Conservation (phyloP, 2,113 vertebrate species). For the Strix aluco region DNA sequence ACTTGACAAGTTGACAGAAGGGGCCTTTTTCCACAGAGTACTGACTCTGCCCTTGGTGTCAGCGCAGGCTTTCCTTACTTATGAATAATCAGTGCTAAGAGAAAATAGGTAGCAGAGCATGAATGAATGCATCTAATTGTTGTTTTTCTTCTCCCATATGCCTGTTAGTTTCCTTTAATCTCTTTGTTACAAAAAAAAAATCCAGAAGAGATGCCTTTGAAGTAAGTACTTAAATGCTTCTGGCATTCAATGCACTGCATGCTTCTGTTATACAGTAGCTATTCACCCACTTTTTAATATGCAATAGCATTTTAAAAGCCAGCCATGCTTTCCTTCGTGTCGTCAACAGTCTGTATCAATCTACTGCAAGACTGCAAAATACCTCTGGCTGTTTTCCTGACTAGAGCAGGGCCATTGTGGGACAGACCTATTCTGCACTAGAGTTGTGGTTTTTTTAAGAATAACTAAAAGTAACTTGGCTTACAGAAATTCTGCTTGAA, state of each 20-base stretch:
- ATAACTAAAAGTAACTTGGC: background rate
- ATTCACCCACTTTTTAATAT: background rate
- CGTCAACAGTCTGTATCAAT: background rate
- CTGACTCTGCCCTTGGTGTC: slow-evolving; percentile 5
- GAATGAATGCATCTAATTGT: background rate
- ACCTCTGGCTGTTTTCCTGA: slow-evolving; percentile 12
- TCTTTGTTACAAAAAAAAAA: background rate
- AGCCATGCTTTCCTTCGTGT: background rate
- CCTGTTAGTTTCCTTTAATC: background rate
- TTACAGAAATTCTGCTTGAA: background rate
- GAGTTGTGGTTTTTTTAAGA: background rate
- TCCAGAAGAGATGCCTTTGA: background rate
- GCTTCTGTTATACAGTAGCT: background rate
- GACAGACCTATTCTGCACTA: background rate
- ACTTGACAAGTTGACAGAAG: slow-evolving; percentile 15
- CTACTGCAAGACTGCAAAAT: background rate
- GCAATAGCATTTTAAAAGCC: background rate
- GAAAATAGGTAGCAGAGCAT: background rate
- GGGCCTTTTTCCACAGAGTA: background rate
- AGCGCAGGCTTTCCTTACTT: background rate
- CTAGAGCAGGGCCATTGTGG: background rate
- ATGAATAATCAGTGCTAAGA: background rate
- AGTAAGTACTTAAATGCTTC: background rate
- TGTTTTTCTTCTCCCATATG: background rate
- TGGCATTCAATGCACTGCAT: background rate